A percentile compares a stretch with the other conserved stretches of the same genome.
Evolutionary conservation across 37 sponge, comb jelly and placozoan genomes (phyloP).

Genomic region (Chondrilla cf. caribensis): DNA sequence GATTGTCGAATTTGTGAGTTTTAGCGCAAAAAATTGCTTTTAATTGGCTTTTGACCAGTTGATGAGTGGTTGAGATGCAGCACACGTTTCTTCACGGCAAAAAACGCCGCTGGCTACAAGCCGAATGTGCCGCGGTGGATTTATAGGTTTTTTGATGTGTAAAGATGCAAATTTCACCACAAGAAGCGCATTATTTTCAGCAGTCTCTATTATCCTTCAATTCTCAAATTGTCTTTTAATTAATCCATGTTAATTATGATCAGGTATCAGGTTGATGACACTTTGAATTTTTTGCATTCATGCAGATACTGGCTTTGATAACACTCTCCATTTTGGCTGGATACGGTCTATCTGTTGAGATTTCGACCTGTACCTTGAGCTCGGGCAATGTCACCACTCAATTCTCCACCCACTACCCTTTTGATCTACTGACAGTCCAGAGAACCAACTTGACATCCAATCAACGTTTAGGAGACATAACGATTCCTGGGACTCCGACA

Average conservation of each 20-base stretch:
- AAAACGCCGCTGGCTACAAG: too few relatives aligned
- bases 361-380: background rate
- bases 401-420: slow-evolving; percentile 1
- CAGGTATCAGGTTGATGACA: too few relatives aligned
- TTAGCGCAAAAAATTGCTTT: too few relatives aligned
- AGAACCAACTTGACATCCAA: background rate
- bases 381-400: slow-evolving; percentile 3
- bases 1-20: slow-evolving; percentile 58
- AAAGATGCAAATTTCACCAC: too few relatives aligned
- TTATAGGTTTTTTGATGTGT: too few relatives aligned
- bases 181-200: background rate
- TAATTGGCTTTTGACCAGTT: too few relatives aligned
- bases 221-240: too few relatives aligned
- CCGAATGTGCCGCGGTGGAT: too few relatives aligned
- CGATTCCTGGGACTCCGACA: background rate
- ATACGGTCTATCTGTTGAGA: slow-evolving; percentile 11
- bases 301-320: slow-evolving; percentile 55
- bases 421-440: background rate
- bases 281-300: background rate
- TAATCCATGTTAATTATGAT: too few relatives aligned
- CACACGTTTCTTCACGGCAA: too few relatives aligned
- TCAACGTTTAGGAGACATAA: background rate
- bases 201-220: background rate
- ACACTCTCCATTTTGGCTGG: slow-evolving; percentile 68
- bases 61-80: too few relatives aligned